These are phyloP conservation scores for Tychaedon coryphoeus DNA, from an alignment of 2,113 vertebrate species.

Conservation along the genomic window DNA sequence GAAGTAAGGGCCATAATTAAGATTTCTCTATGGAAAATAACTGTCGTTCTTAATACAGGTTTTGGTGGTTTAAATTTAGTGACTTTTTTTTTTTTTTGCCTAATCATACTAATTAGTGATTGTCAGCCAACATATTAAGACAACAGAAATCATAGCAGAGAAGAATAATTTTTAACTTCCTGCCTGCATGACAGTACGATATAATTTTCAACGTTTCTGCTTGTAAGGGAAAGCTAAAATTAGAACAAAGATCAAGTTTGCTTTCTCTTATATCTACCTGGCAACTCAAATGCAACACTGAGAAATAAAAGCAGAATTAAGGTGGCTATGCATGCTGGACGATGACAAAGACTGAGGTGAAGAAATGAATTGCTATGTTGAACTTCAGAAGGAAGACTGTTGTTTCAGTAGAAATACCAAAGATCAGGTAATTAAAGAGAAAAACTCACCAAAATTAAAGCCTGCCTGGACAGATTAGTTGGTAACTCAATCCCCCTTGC, in stretches of 20 bases:
- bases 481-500: conserved; percentile 6
- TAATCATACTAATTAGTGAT: conserved; percentile 69
- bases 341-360: conserved; percentile 49
- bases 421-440: conserved; percentile 52
- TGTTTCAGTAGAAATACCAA: conserved; percentile 57
- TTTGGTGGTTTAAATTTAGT: neutral
- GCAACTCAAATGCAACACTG: conserved; percentile 11
- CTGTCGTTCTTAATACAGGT: neutral
- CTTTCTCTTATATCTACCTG: conserved; percentile 30
- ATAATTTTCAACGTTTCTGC: conserved; percentile 20
- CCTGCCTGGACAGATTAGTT: conserved; percentile 2
- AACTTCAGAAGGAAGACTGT: conserved; percentile 74
- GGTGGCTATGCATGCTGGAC: conserved; percentile 48
- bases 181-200: conserved; percentile 27
- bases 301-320: conserved; percentile 38
- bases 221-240: conserved; percentile 46
- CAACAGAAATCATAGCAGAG: conserved; percentile 56
- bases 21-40: neutral
- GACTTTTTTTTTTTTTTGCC: neutral
- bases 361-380: conserved; percentile 47
- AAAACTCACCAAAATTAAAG: conserved; percentile 57
- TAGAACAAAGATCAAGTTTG: conserved; percentile 19
- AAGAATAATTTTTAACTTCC: conserved; percentile 54
- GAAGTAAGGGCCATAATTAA: neutral
- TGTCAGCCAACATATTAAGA: conserved; percentile 78